Conservation (phyloP, 2,797 vertebrate species). For the Monodelphis domestica region DNA sequence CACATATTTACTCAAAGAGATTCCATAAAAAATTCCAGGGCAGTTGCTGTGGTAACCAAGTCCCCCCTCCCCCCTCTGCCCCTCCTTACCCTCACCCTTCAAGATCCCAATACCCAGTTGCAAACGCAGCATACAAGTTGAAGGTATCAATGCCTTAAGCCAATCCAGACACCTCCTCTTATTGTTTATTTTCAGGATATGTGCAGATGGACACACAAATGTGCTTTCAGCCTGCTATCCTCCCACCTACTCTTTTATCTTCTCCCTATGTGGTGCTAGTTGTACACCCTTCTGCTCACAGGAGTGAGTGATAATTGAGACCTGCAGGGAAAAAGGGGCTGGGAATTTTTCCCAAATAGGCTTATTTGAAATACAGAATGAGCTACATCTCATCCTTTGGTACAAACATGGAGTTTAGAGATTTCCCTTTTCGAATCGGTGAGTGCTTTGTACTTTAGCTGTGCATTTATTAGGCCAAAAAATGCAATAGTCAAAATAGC, state of each 20-base stretch:
- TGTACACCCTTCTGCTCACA: background rate
- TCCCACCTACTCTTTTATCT: slow-evolving; percentile 51
- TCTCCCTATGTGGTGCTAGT: background rate
- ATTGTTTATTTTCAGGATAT: slow-evolving; percentile 56
- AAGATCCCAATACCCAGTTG: slow-evolving; percentile 22
- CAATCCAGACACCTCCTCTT: slow-evolving; percentile 39
- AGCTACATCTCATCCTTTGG: slow-evolving; percentile 55
- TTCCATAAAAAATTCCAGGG: background rate
- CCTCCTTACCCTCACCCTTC: background rate
- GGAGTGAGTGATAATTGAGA: slow-evolving; percentile 37
- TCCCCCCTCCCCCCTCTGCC: background rate
- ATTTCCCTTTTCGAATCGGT: slow-evolving; percentile 61
- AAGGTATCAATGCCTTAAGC: slow-evolving; percentile 28
- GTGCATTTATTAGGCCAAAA: slow-evolving; percentile 50
- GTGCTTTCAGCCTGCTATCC: background rate
- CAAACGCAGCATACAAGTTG: slow-evolving; percentile 38
- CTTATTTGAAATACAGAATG: slow-evolving; percentile 60
- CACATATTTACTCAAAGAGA: slow-evolving; percentile 26
- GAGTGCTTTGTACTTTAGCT: slow-evolving; percentile 61
- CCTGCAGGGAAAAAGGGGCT: background rate
- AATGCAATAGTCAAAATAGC: slow-evolving; percentile 58
- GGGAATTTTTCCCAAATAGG: slow-evolving; percentile 42
- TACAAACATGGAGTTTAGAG: slow-evolving; percentile 37
- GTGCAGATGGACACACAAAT: slow-evolving; percentile 37
- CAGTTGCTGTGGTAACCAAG: slow-evolving; percentile 35